Evolutionary conservation across 2,113 vertebrate species (phyloP).

Genomic region (Mungos mungo): DNA sequence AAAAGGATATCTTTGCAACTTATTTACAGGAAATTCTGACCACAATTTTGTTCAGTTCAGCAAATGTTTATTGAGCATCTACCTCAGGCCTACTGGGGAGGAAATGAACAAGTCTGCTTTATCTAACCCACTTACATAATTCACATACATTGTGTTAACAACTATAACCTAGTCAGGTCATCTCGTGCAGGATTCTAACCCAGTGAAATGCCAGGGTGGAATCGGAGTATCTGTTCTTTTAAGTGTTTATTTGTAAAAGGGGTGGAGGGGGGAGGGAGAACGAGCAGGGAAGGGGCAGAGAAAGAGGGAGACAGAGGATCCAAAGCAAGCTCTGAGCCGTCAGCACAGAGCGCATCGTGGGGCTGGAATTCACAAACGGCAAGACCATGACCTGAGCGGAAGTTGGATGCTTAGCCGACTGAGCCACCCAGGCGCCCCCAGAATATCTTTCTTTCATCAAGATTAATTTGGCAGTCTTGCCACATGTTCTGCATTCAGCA

Average conservation of each 20-base stretch:
- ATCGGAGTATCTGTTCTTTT: background rate
- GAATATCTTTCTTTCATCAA: background rate
- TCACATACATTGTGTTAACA: background rate
- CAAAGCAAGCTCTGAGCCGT: too few species aligned
- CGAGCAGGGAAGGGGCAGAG: too few species aligned
- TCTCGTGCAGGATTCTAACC: background rate
- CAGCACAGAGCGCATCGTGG: too few species aligned
- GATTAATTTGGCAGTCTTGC: background rate
- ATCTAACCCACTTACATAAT: background rate
- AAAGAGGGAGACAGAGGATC: too few species aligned
- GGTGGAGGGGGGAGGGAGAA: too few species aligned
- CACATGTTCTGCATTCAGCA: background rate
- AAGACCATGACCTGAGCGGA: too few species aligned
- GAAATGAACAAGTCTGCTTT: background rate
- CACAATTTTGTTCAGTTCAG: background rate
- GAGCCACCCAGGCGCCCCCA: too few species aligned
- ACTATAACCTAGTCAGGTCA: background rate
- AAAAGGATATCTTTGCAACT: background rate
- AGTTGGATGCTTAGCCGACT: too few species aligned
- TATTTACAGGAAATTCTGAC: conserved; percentile 34
- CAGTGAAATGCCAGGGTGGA: background rate
- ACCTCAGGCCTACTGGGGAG: background rate
- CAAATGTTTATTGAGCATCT: background rate
- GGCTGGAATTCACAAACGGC: too few species aligned
- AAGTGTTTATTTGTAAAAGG: too few species aligned